These are phyloP conservation scores for Phasianus colchicus DNA, from an alignment of 2,113 vertebrate species.

Conservation along the genomic window DNA sequence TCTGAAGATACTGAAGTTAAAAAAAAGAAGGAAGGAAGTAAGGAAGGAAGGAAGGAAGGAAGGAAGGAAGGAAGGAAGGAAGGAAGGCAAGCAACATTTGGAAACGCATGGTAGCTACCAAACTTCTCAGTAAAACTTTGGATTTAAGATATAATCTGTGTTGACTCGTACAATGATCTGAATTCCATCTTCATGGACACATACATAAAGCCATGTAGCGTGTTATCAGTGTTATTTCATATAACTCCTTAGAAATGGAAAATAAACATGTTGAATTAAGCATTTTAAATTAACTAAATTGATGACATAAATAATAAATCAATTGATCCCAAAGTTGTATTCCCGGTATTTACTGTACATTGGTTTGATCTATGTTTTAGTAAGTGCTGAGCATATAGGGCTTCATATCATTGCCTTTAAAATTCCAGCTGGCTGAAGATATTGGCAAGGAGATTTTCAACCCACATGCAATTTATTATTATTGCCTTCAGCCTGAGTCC, in stretches of 20 bases:
- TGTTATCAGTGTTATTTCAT: neutral
- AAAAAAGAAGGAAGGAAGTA: neutral
- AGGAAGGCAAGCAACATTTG: neutral
- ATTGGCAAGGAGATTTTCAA: slow-evolving; percentile 36
- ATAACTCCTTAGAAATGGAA: neutral
- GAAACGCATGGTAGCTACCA: rapidly evolving
- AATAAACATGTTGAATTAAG: neutral
- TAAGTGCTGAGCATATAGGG: neutral
- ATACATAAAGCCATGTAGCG: neutral
- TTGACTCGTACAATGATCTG: neutral
- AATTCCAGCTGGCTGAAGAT: slow-evolving; percentile 25
- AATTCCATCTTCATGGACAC: rapidly evolving
- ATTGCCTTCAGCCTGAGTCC: slow-evolving; percentile 19
- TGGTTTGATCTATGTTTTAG: neutral
- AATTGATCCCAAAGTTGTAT: rapidly evolving
- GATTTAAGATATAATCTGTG: neutral
- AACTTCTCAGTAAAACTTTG: neutral
- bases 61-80: no score
- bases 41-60: no score
- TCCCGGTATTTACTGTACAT: neutral
- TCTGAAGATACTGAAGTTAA: neutral
- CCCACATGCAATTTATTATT: slow-evolving; percentile 30
- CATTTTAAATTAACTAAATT: neutral
- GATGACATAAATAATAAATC: neutral
- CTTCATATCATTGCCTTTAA: neutral